Conservation (phyloP, 2,113 vertebrate species). For the Plestiodon gilberti region DNA sequence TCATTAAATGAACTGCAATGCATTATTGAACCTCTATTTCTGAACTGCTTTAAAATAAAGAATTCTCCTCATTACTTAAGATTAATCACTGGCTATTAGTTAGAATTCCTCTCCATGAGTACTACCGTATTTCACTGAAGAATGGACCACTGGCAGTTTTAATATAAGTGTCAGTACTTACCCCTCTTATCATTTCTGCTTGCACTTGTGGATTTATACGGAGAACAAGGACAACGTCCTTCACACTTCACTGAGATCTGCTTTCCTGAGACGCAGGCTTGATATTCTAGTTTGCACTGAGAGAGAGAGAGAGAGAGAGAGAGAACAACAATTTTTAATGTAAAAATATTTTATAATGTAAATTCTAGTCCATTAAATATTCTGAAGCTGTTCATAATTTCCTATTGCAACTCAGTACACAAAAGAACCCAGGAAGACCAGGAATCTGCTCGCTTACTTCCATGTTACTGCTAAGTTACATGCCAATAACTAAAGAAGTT, state of each 20-base stretch:
- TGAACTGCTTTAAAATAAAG: slow-evolving; percentile 16
- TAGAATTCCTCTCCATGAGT: not conserved
- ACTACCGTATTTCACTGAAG: slow-evolving; percentile 31
- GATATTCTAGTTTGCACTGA: slow-evolving; percentile 97
- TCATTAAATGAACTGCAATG: slow-evolving; percentile 7
- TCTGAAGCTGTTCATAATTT: slow-evolving; percentile 8
- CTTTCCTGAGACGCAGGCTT: slow-evolving; percentile 92
- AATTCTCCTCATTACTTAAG: slow-evolving; percentile 19
- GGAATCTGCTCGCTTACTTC: not conserved
- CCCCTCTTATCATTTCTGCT: slow-evolving; percentile 84
- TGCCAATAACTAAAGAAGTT: not conserved
- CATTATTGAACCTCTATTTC: not conserved
- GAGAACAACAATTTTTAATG: slow-evolving; percentile 41
- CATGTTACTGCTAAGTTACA: not conserved
- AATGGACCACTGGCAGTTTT: slow-evolving; percentile 6
- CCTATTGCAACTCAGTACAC: not conserved
- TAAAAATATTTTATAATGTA: slow-evolving; percentile 15
- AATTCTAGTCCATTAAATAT: slow-evolving; percentile 20
- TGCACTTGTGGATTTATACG: slow-evolving; percentile 73
- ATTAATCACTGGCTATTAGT: slow-evolving; percentile 20
- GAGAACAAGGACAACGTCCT: slow-evolving; percentile 89
- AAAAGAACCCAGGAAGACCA: not conserved
- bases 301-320: slow-evolving; percentile 36
- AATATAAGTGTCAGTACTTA: slow-evolving; percentile 63
- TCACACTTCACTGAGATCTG: slow-evolving; percentile 89